Base-by-base conservation (phyloP, 2,797 vertebrate genomes). In the Ambastaia sidthimunki region DNA sequence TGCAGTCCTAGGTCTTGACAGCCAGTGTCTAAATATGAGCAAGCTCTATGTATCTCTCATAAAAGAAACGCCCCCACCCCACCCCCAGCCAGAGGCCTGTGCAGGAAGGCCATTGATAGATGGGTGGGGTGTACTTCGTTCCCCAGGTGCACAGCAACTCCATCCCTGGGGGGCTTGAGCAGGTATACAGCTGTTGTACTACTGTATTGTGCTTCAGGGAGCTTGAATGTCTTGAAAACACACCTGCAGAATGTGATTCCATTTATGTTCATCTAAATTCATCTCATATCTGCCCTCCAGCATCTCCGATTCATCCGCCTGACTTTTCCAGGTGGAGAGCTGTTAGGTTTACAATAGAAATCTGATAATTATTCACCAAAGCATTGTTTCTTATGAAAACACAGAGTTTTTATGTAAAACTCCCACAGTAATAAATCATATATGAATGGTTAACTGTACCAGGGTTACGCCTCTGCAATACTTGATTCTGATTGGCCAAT, bases 131-230 rank as follows among this genome's bases (percentile, higher is more conserved):
- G 85, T 83, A 82, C 88, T 88, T 91, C 89, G 87, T 90, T 86
- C 89, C 90, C 87, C 89, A 87, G 87, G 87, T 91, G 91, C 90
- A 85, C 82, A 87, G 75, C 90, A 92, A 5, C 7, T 21, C 9
- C 52, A 52, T 47, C 67, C 44, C 48, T 28, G 18, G 4, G 4
- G 19, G 54, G 54, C 37, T 41, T 41, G 37, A 41, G 37, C 34
- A 59, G n/a, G 21, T 13, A 19, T 21, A 47, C 13, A 50, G 67
- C 44, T 47, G 34, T 41, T 47, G 19, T 41, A 13, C 47, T 34
- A 11, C n/a, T 21, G 71, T 60, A 62, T 47, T 13, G 10, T 37
- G 12, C 12, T 44, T 25, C 37, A 60, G 23, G 25, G 18, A 12
- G 21, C 12, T 12, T n/a, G 12, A 74, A 41, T 6, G 55, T 21